Conservation (phyloP, 1,140 invertebrate species). For the Cephus cinctus region DNA sequence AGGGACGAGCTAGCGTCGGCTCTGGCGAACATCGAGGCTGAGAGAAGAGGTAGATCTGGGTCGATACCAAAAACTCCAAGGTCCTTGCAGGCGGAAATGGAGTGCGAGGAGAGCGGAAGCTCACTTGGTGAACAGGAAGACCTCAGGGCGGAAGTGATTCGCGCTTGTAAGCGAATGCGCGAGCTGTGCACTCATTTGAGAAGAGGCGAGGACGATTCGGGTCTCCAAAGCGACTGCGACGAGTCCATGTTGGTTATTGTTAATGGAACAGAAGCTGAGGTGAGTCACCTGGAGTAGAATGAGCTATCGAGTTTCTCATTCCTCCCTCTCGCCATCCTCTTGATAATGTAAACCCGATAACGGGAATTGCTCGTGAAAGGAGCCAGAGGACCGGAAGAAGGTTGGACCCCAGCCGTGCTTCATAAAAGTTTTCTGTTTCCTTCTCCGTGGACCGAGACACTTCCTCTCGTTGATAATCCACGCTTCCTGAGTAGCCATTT, state of each 20-base stretch:
- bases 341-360: too few species aligned
- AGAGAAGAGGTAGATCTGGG: constrained; percentile 39
- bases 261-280: constrained; percentile 43
- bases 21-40: constrained; percentile 38
- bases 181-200: constrained; percentile 69
- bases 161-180: constrained; percentile 65
- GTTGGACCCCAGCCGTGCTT: too few species aligned
- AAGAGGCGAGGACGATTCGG: constrained; percentile 67
- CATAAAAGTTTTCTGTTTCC: too few species aligned
- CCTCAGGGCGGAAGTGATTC: constrained; percentile 63
- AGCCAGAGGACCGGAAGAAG: too few species aligned
- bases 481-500: too few species aligned
- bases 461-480: too few species aligned
- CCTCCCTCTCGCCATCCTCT: too few species aligned
- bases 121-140: constrained; percentile 62
- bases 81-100: constrained; percentile 75
- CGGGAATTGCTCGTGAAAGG: too few species aligned
- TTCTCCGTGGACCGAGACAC: too few species aligned
- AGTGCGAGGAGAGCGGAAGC: constrained; percentile 62
- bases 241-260: constrained; percentile 53
- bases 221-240: constrained; percentile 60
- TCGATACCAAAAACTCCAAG: constrained; percentile 51
- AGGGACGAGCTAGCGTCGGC: constrained; percentile 50
- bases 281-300: too few species aligned
- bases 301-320: too few species aligned